Percentiles rank a stretch among this genome's conserved stretches.
Evolutionary conservation across 2,113 vertebrate species (phyloP).

Genomic region (Bambusicola thoracicus): DNA sequence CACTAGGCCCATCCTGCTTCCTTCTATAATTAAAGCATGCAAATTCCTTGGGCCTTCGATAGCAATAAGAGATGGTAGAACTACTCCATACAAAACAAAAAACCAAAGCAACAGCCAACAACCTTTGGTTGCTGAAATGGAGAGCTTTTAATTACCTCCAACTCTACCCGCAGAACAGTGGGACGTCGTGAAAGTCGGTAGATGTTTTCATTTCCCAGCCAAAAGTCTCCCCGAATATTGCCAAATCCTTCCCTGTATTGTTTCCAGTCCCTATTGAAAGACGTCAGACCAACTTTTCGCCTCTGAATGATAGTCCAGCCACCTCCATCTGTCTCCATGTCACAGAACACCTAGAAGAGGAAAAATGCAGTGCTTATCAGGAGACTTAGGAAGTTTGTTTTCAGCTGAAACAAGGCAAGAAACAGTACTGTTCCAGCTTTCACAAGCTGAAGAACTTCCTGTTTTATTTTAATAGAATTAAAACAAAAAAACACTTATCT

Average conservation of each 20-base stretch:
- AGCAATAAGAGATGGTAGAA: neutral
- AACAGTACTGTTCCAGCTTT: neutral
- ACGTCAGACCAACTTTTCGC: conserved; percentile 90
- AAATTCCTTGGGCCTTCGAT: neutral
- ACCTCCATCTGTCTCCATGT: conserved; percentile 93
- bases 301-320: conserved; percentile 98
- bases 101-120: neutral
- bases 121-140: neutral
- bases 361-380: neutral
- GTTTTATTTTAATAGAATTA: neutral
- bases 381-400: neutral
- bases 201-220: conserved; percentile 96
- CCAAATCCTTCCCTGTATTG: conserved; percentile 95
- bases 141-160: conserved; percentile 83
- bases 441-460: neutral
- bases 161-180: conserved; percentile 88
- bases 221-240: conserved; percentile 93
- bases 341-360: conserved; percentile 87
- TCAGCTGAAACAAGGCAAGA: neutral
- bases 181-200: conserved; percentile 90
- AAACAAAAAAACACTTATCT: neutral
- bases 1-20: neutral
- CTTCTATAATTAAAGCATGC: neutral
- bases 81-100: neutral
- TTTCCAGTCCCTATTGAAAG: conserved; percentile 94